Evolutionary conservation across 2,888 invertebrate genomes (phyloP), one percentile per base, ranked within the genome.

Genomic region (Acanthosepion lycidas): DNA sequence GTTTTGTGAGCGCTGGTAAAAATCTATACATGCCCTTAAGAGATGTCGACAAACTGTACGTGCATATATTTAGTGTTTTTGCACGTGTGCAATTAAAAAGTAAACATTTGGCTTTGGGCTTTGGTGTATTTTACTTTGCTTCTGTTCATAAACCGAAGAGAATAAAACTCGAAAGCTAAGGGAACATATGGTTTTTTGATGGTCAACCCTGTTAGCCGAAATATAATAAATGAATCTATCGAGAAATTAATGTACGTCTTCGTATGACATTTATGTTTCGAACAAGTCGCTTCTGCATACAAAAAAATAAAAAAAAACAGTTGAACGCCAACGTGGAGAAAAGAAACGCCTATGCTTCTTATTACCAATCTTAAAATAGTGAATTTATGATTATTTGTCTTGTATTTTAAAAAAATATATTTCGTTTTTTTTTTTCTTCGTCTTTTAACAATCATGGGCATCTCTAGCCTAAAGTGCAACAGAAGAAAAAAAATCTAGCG

Each of bases 241-340:
- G 78, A 78, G 78, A 78, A 78, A 78, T 78, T 78, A 78, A 78
- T 78, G 78, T n/a, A n/a, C n/a, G 78, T 78, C 78, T 33, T 78
- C 78, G 78, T 15, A 15, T 78, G 78, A 78, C 78, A 78, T 78
- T 78, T 78, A 78, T 78, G n/a, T 3, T 78, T 15, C 6, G n/a
- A 78, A n/a, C 78, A 78, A 18, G 33, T 12, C 15, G 0, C n/a
- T 78, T 78, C n/a, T n/a, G 18, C 33, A 78, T 78, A 33, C n/a
- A n/a, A n/a, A 2, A 33, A n/a, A 78, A 78, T 78, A 33, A 78
- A 78, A 78, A 1, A 23, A 1, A n/a, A 42, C 42, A 12, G n/a
- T 18, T 2, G 78, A n/a, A 33, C 9, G 18, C 33, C 18, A 15
- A 12, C n/a, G 78, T 0, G 3, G 12, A n/a, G n/a, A 28, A 9